Base-by-base conservation (phyloP, 2,888 invertebrate species). In the Andrena trimmerana region DNA sequence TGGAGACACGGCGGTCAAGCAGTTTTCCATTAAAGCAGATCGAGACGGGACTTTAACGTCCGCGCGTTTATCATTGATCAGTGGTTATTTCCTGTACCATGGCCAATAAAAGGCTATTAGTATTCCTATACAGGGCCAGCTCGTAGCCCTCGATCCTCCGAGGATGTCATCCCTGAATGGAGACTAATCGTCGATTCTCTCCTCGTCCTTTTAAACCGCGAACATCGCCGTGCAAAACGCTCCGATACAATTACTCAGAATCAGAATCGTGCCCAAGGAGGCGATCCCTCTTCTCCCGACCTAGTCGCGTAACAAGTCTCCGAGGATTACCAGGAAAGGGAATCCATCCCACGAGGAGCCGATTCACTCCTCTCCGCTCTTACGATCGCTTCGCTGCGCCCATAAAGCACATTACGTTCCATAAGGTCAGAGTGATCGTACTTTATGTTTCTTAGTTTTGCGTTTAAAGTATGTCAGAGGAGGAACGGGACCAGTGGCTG, bases 51-150 rank as follows among this genome's bases (percentile, higher is more conserved):
- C 33, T 63, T 67, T 62, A 74, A 78, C 65, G 62, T 50, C 31
- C 60, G 52, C 29, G 24, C 81, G 54, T 83, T 81, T 66, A n/a
- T 81, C 81, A 83, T 72, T 20, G 24, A 24, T 13, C 3, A 20
- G 31, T 20, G 59, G 50, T 77, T 83, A 83, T 87, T 77, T 79
- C 70, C 74, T 31, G 50, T 68, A 63, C 81, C 72, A 78, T 50
- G 16, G 48, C 52, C 73, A 77, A 77, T 73, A 62, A 62, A 52
- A 42, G 54, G 63, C 76, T 84, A 79, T 87, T 83, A 85, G 63
- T 70, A 65, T 78, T 69, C 81, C 33, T 27, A 59, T 29, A 62
- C 29, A 36, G n/a, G 13, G 36, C 42, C 69, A 76, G 68, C 8
- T 29, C 27, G 59, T 83, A 74, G 78, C 75, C 72, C 81, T 69